These are phyloP conservation scores for Carduelis carduelis DNA, from an alignment of 2,797 vertebrate genomes.

Conservation along the genomic window DNA sequence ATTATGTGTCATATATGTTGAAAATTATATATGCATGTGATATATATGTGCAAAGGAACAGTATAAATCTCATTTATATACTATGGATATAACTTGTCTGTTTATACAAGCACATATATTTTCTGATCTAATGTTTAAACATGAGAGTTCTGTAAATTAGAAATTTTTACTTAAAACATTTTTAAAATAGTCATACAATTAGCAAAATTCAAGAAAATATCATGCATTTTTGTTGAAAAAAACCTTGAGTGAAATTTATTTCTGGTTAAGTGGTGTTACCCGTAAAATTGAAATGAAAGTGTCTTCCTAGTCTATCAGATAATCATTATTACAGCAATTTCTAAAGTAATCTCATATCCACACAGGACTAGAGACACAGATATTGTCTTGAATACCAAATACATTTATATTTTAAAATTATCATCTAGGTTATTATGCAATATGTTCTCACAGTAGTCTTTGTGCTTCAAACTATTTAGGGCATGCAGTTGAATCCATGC, in stretches of 20 bases:
- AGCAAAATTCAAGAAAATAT: background rate
- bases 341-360: background rate
- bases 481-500: background rate
- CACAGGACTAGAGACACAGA: background rate
- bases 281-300: background rate
- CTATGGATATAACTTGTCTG: background rate
- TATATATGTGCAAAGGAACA: background rate
- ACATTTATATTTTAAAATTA: background rate
- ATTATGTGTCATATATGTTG: background rate
- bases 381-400: background rate
- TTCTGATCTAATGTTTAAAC: background rate
- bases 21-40: fast-evolving
- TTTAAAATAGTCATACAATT: background rate
- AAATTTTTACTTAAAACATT: background rate
- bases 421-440: background rate
- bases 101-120: background rate
- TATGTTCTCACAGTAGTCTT: background rate
- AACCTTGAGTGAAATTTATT: background rate
- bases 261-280: background rate
- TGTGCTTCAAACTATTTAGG: background rate
- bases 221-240: fast-evolving
- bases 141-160: background rate
- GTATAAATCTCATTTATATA: too few species aligned
- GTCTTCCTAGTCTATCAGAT: background rate
- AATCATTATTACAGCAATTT: background rate